Evolutionary conservation across 2,113 vertebrate genomes (phyloP), one percentile per base, ranked within the genome.

Genomic region (Benitochromis conjunctus): DNA sequence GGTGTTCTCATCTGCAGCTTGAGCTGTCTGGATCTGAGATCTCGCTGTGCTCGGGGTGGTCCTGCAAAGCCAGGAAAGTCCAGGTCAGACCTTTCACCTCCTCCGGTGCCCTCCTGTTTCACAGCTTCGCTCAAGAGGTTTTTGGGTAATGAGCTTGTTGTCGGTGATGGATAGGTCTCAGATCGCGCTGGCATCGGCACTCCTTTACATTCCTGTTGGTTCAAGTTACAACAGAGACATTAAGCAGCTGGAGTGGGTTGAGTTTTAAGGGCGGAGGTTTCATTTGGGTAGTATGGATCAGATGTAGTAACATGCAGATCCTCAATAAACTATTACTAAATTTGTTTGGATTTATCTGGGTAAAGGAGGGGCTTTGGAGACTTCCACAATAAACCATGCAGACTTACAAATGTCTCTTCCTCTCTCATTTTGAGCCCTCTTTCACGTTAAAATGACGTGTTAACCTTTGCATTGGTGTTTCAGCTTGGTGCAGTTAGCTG

Each of bases 241-340:
- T 90, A 84, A 86, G 92, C 94, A 95, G 92, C 94, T 94, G 94
- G 92, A 91, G 79, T 48, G 62, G 13, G 81, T 92, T 93, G 89
- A 86, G 91, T 84, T 90, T 86, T 78, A 66, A 89, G 64, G 58
- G 93, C 91, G 92, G 93, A 93, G 86, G 43, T 62, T 91, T 91
- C 29, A 24, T 81, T 86, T 24, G 82, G 29, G 71, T 82, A 77
- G 89, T 89, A 58, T 38, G 66, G 90, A 56, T 88, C 91, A 80
- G 91, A 87, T 88, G 86, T 38, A 5, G 9, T 38, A 5, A 48
- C 57, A 48, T 3, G 46, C 60, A 14, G 9, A 60, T 80, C 43
- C 48, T 43, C 58, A 24, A 18, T 79, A 57, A 76, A 83, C 18
- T 41, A 74, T 13, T 81, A 85, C 38, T 16, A 31, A 51, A 38